Conservation (phyloP, 2,113 vertebrate species). For the Psephotus haematonotus region DNA sequence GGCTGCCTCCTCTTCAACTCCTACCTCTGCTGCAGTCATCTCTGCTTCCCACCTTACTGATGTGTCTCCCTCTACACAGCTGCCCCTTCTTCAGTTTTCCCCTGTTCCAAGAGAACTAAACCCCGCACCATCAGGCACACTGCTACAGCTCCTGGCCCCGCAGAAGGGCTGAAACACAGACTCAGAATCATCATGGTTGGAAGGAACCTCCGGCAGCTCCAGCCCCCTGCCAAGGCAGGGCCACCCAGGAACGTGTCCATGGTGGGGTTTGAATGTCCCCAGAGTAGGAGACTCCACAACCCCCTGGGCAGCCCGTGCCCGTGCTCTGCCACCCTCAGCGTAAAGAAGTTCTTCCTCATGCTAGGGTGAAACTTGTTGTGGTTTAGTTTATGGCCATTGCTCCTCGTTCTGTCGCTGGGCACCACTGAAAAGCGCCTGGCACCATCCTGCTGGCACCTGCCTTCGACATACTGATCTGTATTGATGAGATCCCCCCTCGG, state of each 20-base stretch:
- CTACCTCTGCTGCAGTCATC: neutral
- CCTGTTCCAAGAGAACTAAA: neutral
- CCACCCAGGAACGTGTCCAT: neutral
- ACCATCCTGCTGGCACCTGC: neutral
- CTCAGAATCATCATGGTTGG: neutral
- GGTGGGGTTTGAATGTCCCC: neutral
- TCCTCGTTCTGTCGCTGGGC: fast-evolving
- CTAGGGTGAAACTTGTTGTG: neutral
- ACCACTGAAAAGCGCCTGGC: neutral
- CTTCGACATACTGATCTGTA: neutral
- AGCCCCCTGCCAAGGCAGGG: neutral
- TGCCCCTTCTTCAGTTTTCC: neutral
- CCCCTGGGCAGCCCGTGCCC: neutral
- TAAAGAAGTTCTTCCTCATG: neutral
- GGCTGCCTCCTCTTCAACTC: neutral
- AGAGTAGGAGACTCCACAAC: neutral
- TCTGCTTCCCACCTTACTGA: neutral
- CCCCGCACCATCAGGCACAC: neutral
- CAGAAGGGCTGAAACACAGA: neutral
- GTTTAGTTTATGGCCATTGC: neutral
- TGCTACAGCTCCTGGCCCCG: neutral
- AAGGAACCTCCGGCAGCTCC: neutral
- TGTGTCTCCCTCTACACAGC: neutral
- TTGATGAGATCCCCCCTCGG: neutral
- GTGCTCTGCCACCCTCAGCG: neutral